These are phyloP conservation scores for Calameuta idolon DNA, from an alignment of 2,888 invertebrate genomes.

Conservation along the genomic window DNA sequence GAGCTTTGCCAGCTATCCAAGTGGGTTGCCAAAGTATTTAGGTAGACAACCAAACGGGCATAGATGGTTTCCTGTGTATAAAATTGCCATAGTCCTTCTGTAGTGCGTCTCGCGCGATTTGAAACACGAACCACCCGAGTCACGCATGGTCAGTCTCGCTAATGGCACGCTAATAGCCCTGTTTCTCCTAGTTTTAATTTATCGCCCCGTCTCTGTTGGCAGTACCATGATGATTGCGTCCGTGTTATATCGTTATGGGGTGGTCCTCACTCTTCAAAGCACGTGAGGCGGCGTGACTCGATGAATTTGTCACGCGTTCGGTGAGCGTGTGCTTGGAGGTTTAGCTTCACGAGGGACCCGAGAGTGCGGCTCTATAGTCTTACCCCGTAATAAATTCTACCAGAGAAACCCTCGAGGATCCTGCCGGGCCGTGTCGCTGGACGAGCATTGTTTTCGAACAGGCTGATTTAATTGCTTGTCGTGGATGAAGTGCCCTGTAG, in stretches of 20 bases:
- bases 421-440: background rate
- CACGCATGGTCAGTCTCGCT: constrained; percentile 58
- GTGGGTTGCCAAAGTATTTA: background rate
- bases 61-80: background rate
- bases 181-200: constrained; percentile 62
- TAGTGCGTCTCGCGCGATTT: constrained; percentile 25
- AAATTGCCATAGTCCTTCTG: background rate
- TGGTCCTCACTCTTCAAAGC: constrained; percentile 45
- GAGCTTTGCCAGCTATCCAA: background rate
- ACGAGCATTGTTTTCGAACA: background rate
- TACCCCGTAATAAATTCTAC: constrained; percentile 1
- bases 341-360: constrained; percentile 14
- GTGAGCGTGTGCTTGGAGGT: constrained; percentile 11
- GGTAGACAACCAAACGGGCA: background rate
- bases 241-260: constrained; percentile 32
- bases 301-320: constrained; percentile 61
- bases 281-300: constrained; percentile 58
- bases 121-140: constrained; percentile 44
- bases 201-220: constrained; percentile 36
- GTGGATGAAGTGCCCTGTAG: background rate
- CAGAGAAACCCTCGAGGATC: constrained; percentile 1
- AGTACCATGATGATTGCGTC: constrained; percentile 31
- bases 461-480: background rate
- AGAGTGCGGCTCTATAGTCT: constrained; percentile 1
- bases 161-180: constrained; percentile 60